Percentiles rank a stretch among this genome's conserved stretches.
Conservation (phyloP, 2,113 vertebrate genomes). For the Xenus cinereus region DNA sequence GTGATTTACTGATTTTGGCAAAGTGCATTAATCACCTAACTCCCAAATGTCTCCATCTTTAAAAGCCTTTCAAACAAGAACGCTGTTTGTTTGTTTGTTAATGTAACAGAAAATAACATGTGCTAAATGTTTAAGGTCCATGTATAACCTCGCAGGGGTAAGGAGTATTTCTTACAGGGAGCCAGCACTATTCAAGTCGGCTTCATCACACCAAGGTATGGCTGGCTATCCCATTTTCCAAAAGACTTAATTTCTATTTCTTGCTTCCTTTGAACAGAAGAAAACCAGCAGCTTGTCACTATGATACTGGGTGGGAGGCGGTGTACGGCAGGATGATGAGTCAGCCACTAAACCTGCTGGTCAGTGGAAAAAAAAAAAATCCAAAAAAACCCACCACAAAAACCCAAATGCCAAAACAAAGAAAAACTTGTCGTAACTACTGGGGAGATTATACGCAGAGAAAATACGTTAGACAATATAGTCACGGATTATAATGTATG, state of each 20-base stretch:
- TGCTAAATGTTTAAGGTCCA: not conserved
- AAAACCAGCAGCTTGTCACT: conserved; percentile 9
- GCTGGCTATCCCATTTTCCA: not conserved
- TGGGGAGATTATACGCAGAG: not conserved
- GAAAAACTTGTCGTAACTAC: not conserved
- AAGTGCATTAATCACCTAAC: not conserved
- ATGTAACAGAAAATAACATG: not conserved
- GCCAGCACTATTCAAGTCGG: not conserved
- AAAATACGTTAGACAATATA: not conserved
- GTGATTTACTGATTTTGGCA: not conserved
- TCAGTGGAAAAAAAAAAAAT: not conserved
- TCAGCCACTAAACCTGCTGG: not conserved
- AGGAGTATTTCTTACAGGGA: not conserved
- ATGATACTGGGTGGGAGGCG: not conserved
- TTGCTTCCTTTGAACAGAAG: not conserved
- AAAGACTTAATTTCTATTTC: not conserved
- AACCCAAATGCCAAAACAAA: not conserved
- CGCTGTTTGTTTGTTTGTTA: not conserved
- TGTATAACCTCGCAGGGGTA: not conserved
- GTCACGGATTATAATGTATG: not conserved
- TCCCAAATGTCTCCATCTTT: not conserved
- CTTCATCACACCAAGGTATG: not conserved
- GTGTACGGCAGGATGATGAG: conserved; percentile 1
- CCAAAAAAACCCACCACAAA: too few species aligned
- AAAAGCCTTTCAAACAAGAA: not conserved